These are phyloP conservation scores for Apoda limacodes DNA, from an alignment of 2,888 invertebrate species.

Conservation along the genomic window DNA sequence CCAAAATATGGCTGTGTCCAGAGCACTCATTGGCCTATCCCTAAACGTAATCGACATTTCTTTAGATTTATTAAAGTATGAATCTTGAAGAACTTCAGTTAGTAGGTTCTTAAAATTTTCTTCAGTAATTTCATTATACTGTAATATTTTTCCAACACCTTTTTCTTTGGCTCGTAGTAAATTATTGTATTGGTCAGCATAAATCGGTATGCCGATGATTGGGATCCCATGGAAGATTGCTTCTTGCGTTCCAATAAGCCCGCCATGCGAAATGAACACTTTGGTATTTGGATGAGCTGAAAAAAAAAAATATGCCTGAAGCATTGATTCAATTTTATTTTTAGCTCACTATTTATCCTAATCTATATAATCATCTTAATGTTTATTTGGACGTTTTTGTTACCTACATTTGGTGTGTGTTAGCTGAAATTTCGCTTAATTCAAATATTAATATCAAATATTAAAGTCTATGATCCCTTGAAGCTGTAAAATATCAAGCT, in stretches of 20 bases:
- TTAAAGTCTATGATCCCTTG: too few species aligned
- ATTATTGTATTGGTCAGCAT: conserved; percentile 63
- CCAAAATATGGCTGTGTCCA: conserved; percentile 66
- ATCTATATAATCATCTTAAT: background rate
- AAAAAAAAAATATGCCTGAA: too few species aligned
- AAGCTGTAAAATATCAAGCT: too few species aligned
- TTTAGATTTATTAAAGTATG: conserved; percentile 39
- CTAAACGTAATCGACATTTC: conserved; percentile 53
- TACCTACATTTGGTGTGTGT: too few species aligned
- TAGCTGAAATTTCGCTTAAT: too few species aligned
- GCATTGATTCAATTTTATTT: too few species aligned
- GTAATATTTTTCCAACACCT: conserved; percentile 48
- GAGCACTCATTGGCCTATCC: conserved; percentile 62
- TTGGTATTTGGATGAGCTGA: conserved; percentile 67
- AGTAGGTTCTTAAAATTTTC: conserved; percentile 36
- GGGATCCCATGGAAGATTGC: conserved; percentile 71
- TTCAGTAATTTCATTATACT: conserved; percentile 52
- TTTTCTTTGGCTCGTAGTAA: conserved; percentile 45
- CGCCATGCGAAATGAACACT: conserved; percentile 76
- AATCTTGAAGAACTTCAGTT: conserved; percentile 43
- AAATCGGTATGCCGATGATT: conserved; percentile 60
- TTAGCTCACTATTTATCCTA: too few species aligned
- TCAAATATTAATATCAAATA: too few species aligned
- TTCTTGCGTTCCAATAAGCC: conserved; percentile 73
- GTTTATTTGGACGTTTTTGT: too few species aligned